A percentile compares a stretch with the other conserved stretches of the same genome.
These are phyloP conservation scores for Oncopodura yosiiana DNA, from an alignment of 1,140 invertebrate species.

Conservation along the genomic window DNA sequence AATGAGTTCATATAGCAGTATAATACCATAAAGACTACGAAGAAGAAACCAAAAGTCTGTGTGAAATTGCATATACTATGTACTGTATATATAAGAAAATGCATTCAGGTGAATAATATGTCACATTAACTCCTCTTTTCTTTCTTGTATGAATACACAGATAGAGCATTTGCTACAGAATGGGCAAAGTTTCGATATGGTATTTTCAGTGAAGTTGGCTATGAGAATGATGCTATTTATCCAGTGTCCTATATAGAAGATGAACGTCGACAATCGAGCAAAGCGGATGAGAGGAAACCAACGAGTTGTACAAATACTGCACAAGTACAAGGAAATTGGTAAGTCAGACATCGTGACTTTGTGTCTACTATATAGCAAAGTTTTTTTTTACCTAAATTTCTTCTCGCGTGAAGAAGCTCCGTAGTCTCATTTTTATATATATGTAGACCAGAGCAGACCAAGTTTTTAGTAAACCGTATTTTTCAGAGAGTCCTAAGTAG, in stretches of 20 bases:
- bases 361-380: no score
- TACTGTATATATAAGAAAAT: background rate
- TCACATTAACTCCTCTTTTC: constrained; percentile 3
- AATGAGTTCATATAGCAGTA: constrained; percentile 11
- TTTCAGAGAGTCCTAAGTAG: no score
- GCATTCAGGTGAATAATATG: background rate
- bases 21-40: constrained; percentile 11
- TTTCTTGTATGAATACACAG: constrained; percentile 38
- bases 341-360: constrained; percentile 1
- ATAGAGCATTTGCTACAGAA: constrained; percentile 42
- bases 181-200: constrained; percentile 46
- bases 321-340: constrained; percentile 29
- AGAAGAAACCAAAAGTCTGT: no score
- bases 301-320: constrained; percentile 33
- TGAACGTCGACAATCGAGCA: background rate
- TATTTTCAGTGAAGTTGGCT: constrained; percentile 44
- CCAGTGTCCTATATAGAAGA: constrained; percentile 37
- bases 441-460: no score
- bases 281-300: constrained; percentile 16
- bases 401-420: no score
- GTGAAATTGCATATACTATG: constrained; percentile 26
- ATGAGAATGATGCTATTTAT: constrained; percentile 38
- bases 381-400: no score
- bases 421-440: no score
- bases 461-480: no score